A percentile compares a stretch with the other conserved stretches of the same genome.
These are phyloP conservation scores for Petaurus breviceps DNA, from an alignment of 2,113 vertebrate species.

Conservation along the genomic window DNA sequence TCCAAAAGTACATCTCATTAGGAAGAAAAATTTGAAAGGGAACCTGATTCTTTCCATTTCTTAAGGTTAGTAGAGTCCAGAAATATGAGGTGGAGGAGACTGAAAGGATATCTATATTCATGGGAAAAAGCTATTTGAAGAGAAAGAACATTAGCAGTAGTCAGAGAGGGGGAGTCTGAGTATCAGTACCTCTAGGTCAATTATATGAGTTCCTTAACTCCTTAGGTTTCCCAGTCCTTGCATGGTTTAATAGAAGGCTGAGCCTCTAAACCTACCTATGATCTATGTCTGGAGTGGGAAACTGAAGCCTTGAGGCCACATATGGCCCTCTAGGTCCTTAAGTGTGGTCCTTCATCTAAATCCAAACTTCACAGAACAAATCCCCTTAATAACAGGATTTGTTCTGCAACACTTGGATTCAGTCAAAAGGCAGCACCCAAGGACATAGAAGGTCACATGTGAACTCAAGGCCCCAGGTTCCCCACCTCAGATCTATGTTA, in stretches of 20 bases:
- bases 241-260: background rate
- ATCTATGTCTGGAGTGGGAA: background rate
- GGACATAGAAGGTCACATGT: no score
- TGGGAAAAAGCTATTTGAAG: background rate
- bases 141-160: background rate
- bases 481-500: no score
- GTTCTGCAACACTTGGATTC: no score
- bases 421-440: no score
- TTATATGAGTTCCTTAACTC: background rate
- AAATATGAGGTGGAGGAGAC: background rate
- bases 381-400: no score
- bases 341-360: no score
- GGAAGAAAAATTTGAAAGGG: background rate
- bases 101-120: background rate
- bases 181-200: background rate
- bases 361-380: no score
- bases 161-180: background rate
- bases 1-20: background rate
- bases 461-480: no score
- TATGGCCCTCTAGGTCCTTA: no score
- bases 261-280: background rate
- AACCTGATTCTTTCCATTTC: background rate
- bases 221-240: background rate
- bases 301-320: no score
- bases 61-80: background rate